phyloP scores from a whole-genome alignment of 2,888 invertebrate genomes.

The Argyra leucocephala region DNA sequence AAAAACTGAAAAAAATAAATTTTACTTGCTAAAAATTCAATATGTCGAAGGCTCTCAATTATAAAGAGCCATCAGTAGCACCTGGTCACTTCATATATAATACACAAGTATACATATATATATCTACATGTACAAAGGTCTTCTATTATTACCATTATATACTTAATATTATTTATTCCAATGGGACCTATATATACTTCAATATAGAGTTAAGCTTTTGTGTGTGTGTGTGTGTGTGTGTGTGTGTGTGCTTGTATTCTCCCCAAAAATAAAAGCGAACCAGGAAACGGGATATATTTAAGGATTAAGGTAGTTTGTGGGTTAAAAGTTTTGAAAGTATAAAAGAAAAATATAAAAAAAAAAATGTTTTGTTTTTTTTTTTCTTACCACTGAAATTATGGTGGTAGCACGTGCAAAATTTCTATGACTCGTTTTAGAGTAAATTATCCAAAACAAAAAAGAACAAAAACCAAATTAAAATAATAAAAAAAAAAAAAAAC shows the following conservation, averaged over 20 bases:
- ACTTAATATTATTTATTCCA: background rate
- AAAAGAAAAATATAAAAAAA: background rate
- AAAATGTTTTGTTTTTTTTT: too few relatives aligned
- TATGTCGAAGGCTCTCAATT: slow-evolving; percentile 4
- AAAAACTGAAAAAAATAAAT: background rate
- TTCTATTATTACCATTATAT: too few relatives aligned
- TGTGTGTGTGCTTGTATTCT: too few relatives aligned
- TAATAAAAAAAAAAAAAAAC: too few relatives aligned
- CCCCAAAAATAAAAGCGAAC: background rate
- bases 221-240: too few relatives aligned
- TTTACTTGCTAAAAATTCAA: background rate
- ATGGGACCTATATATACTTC: background rate
- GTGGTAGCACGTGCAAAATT: background rate
- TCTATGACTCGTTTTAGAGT: too few relatives aligned
- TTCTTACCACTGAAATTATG: background rate
- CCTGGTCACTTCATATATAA: background rate
- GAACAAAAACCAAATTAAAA: too few relatives aligned
- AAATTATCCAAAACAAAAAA: too few relatives aligned
- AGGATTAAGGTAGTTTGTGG: background rate
- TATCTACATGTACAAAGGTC: background rate
- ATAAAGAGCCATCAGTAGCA: background rate
- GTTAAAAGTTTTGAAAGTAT: background rate
- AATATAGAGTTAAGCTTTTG: too few relatives aligned
- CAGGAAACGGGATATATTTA: background rate
- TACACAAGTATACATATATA: background rate